Conservation (phyloP, 53 echinoderm and acorn worm genomes). For the Stichopus horrens region DNA sequence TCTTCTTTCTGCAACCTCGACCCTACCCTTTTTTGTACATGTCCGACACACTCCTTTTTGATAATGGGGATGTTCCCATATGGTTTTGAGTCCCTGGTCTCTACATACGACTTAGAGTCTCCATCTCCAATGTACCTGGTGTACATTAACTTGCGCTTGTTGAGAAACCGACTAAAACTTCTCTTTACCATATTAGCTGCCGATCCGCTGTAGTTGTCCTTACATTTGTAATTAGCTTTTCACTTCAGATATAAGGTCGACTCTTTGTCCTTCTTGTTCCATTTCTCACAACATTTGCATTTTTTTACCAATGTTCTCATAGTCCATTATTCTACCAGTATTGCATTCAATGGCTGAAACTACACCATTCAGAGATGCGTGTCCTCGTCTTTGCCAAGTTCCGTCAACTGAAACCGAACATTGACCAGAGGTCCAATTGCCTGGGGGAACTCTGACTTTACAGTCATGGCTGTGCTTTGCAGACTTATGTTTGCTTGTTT, state of each 20-base stretch:
- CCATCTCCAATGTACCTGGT: conserved; percentile 54
- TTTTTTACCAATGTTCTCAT: conserved; percentile 23
- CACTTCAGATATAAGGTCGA: conserved; percentile 37
- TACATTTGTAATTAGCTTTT: conserved; percentile 42
- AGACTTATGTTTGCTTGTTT: conserved; percentile 32
- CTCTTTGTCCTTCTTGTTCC: conserved; percentile 37
- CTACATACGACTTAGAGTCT: not conserved
- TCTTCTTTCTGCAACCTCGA: conserved; percentile 31
- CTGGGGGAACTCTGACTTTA: not conserved
- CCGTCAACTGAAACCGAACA: conserved; percentile 52
- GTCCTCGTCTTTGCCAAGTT: conserved; percentile 45
- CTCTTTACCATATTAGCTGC: conserved; percentile 30
- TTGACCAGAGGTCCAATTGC: not conserved
- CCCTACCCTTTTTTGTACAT: conserved; percentile 49
- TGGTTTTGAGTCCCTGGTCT: conserved; percentile 13
- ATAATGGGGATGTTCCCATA: conserved; percentile 11
- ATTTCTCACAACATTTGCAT: conserved; percentile 50
- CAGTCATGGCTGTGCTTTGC: conserved; percentile 3
- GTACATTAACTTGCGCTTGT: conserved; percentile 21
- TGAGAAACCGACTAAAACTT: conserved; percentile 30
- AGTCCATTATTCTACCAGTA: conserved; percentile 47
- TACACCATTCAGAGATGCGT: conserved; percentile 48
- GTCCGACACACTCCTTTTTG: conserved; percentile 55
- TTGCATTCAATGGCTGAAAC: conserved; percentile 42
- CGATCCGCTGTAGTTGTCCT: conserved; percentile 11